Evolutionary conservation across 2,113 vertebrate genomes (phyloP).

Genomic region (Percopsis transmontana): DNA sequence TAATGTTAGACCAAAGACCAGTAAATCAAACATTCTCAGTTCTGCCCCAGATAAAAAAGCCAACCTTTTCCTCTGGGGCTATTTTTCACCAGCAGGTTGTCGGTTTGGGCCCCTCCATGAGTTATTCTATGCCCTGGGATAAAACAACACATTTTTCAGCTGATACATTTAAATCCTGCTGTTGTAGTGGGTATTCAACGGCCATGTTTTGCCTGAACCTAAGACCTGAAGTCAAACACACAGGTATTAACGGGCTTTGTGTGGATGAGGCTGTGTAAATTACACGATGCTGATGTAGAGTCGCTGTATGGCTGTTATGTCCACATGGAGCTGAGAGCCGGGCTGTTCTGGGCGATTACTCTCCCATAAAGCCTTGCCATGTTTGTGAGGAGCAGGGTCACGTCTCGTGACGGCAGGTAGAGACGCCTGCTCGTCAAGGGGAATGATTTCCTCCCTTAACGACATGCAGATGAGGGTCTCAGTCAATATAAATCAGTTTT

Average conservation of each 20-base stretch:
- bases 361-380: slow-evolving; percentile 83
- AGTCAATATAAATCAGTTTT: slow-evolving; percentile 95
- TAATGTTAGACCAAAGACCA: slow-evolving; percentile 64
- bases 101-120: slow-evolving; percentile 28
- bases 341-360: slow-evolving; percentile 75
- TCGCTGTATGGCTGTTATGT: slow-evolving; percentile 25
- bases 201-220: slow-evolving; percentile 20
- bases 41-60: slow-evolving; percentile 29
- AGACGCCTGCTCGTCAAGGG: slow-evolving; percentile 85
- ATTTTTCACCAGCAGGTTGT: slow-evolving; percentile 54
- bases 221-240: slow-evolving; percentile 36
- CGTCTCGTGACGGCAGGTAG: slow-evolving; percentile 80
- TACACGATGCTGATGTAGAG: slow-evolving; percentile 30
- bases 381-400: slow-evolving; percentile 84
- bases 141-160: slow-evolving; percentile 30
- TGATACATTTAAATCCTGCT: slow-evolving; percentile 41
- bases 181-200: slow-evolving; percentile 31
- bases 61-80: slow-evolving; percentile 27
- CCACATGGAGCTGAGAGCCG: slow-evolving; percentile 48
- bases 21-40: slow-evolving; percentile 63
- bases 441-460: slow-evolving; percentile 87
- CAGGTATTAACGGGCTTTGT: slow-evolving; percentile 38
- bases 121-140: slow-evolving; percentile 40
- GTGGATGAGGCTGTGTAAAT: slow-evolving; percentile 29
- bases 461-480: slow-evolving; percentile 92